Conservation (phyloP, 2,113 vertebrate genomes). For the Propithecus coquereli region DNA sequence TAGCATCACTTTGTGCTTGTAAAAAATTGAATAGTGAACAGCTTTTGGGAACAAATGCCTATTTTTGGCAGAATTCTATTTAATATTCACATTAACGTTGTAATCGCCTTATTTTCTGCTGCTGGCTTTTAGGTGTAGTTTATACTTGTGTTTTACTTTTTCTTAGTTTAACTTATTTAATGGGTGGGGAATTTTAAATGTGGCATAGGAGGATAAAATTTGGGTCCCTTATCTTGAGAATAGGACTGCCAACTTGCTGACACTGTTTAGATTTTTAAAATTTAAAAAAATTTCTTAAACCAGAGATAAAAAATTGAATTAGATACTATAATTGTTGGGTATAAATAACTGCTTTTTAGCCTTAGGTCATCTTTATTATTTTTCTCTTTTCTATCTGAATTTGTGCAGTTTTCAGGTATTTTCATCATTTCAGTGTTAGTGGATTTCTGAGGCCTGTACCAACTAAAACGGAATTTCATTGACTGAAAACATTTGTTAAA, state of each 20-base stretch:
- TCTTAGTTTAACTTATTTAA: not conserved
- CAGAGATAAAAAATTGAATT: not conserved
- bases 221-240: not conserved
- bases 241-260: not conserved
- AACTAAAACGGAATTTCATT: constrained; percentile 7
- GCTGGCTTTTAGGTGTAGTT: not conserved
- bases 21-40: not conserved
- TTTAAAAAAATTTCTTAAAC: not conserved
- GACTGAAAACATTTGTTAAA: constrained; percentile 26
- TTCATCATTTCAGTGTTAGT: not conserved
- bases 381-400: not conserved
- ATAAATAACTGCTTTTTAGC: not conserved
- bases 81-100: not conserved
- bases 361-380: not conserved
- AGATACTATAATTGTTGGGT: not conserved
- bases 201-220: not conserved
- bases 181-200: not conserved
- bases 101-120: not conserved
- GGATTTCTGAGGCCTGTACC: not conserved
- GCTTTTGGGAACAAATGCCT: not conserved
- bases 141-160: not conserved
- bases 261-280: constrained; percentile 19
- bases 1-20: not conserved
- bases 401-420: constrained; percentile 15
- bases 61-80: not conserved